Base-by-base conservation (phyloP, 2,888 invertebrate genomes). In the Oscheius myriophilus region DNA sequence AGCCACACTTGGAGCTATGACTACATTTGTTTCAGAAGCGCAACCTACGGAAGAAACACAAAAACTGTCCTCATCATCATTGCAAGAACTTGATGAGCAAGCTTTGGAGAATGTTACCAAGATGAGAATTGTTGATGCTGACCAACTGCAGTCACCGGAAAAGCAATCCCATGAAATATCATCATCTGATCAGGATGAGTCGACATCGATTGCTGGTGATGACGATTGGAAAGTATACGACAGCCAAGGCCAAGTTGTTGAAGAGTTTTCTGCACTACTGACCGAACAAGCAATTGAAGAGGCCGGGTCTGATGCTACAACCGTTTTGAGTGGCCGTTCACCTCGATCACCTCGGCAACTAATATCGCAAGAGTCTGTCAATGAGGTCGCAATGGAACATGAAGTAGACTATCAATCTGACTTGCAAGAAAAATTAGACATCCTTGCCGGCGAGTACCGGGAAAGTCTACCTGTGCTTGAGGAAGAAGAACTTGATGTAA, bases 371-470 rank as follows among this genome's bases (percentile, higher is more conserved):
- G 79, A 78, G 54, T 76, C 76, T 12, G 76, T 75, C 49, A 75
- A 79, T 33, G 81, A 81, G 45, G 73, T 78, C 18, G 52, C 78
- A 12, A 73, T 73, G 54, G 81, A 81, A 57, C 81, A 73, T 9
- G 81, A 81, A 68, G 74, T 76, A 18, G 81, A 81, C 59, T 81
- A 81, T 53, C 74, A 79, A 33, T 73, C 76, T 6, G 81, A 81
- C 69, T 75, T 81, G 16, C 79, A 76, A 55, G 79, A 80, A 55
- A 78, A 79, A 52, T 66, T 78, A 43, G 73, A 70, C 21, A 73
- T 78, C 58, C 69, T 81, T 25, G 80, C 77, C 1, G 69, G 71
- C 41, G 73, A 80, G 59, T 63, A n/a, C 33, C 46, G 33, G 4
- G 23, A 33, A 41, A 43, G 18, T 39, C 49, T 52, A 69, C 66